Percentiles rank a stretch among this genome's conserved stretches.
phyloP scores from a whole-genome alignment of 2,113 vertebrate genomes.

The Ceyx melanurus region DNA sequence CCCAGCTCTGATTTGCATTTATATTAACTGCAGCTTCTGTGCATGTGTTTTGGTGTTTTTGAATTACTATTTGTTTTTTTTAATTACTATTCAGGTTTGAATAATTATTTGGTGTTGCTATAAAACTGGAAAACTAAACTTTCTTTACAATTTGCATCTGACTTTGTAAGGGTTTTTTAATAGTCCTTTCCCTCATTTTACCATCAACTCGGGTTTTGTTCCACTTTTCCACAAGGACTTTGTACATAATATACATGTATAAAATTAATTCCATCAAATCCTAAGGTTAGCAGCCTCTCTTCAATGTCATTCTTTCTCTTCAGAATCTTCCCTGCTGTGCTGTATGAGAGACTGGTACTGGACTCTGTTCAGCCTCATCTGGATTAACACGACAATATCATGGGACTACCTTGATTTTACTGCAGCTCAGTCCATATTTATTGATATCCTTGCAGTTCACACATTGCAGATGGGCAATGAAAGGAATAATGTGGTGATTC shows the following conservation, averaged over 20 bases:
- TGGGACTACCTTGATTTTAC: not conserved
- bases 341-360: not conserved
- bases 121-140: not conserved
- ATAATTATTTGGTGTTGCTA: too few species aligned
- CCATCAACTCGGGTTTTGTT: not conserved
- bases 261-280: not conserved
- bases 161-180: not conserved
- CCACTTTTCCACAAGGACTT: not conserved
- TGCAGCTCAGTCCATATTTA: not conserved
- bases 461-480: not conserved
- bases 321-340: not conserved
- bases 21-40: not conserved
- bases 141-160: not conserved
- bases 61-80: too few species aligned
- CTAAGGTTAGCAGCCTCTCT: not conserved
- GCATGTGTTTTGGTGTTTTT: not conserved
- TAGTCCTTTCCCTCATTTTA: not conserved
- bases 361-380: not conserved
- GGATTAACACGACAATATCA: not conserved
- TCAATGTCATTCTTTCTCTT: not conserved
- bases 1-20: not conserved
- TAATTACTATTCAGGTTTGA: too few species aligned
- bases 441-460: not conserved
- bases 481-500: not conserved
- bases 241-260: accelerated